Evolutionary conservation across 2,888 invertebrate species (phyloP).

Genomic region (Keiferia lycopersicella): DNA sequence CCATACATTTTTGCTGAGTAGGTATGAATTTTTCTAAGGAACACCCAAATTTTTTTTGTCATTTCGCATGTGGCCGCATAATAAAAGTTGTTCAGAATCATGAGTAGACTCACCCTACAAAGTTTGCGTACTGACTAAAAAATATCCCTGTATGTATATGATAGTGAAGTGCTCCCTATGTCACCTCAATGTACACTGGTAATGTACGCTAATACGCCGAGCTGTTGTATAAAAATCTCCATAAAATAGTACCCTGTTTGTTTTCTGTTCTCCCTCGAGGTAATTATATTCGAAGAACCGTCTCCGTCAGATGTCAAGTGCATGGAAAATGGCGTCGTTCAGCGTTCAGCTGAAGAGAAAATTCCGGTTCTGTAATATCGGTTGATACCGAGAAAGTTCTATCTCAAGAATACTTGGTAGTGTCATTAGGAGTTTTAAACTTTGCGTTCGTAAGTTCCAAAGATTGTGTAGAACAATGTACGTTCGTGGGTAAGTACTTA

Average conservation of each 20-base stretch:
- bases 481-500: too few relatives aligned
- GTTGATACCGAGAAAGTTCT: neutral
- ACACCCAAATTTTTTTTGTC: too few relatives aligned
- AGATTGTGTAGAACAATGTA: too few relatives aligned
- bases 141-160: too few relatives aligned
- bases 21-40: too few relatives aligned
- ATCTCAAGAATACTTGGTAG: neutral
- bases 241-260: neutral
- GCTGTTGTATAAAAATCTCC: neutral
- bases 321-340: constrained; percentile 20
- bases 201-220: neutral
- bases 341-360: neutral
- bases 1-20: too few relatives aligned
- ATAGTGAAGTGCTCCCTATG: too few relatives aligned
- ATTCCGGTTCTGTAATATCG: neutral
- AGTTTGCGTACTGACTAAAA: too few relatives aligned
- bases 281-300: neutral
- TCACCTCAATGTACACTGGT: too few relatives aligned
- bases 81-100: too few relatives aligned
- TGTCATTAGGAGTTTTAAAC: neutral
- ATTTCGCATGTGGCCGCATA: too few relatives aligned
- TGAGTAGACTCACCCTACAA: too few relatives aligned
- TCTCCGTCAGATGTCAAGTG: constrained; percentile 23
- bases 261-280: neutral
- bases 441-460: neutral